A percentile compares a stretch with the other conserved stretches of the same genome.
These are phyloP conservation scores for Pygoscelis antarcticus DNA, from an alignment of 2,113 vertebrate species.

Conservation along the genomic window DNA sequence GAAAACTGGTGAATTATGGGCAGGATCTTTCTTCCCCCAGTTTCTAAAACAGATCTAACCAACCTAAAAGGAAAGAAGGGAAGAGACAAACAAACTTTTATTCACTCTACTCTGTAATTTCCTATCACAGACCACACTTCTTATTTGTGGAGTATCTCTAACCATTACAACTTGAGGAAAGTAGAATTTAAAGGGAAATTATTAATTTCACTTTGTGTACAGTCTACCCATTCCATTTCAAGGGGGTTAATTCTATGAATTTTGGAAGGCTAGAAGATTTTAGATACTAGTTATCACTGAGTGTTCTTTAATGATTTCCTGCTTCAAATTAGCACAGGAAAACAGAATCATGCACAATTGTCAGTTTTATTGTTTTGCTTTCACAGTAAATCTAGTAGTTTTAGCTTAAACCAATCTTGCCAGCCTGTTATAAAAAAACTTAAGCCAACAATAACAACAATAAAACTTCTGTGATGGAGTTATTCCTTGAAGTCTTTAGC, in stretches of 20 bases:
- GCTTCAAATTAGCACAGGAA: not conserved
- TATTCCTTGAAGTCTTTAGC: not conserved
- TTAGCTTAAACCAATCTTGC: not conserved
- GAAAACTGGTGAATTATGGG: not conserved
- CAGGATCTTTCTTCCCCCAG: not conserved
- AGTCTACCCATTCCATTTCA: not conserved
- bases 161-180: not conserved
- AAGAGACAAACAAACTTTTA: not conserved
- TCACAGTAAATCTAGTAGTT: not conserved
- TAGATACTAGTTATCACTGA: not conserved
- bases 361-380: not conserved
- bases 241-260: not conserved
- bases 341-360: not conserved
- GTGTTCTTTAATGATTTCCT: not conserved
- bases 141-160: not conserved
- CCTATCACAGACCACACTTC: not conserved
- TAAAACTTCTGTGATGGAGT: not conserved
- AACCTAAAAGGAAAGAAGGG: not conserved
- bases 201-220: not conserved
- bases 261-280: not conserved
- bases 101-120: not conserved
- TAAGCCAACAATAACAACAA: not conserved
- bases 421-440: not conserved
- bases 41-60: not conserved
- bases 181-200: not conserved